Percentiles rank a stretch among this genome's conserved stretches.
Conservation (phyloP, 2,888 invertebrate species). For the Drosophila austrosaltans region DNA sequence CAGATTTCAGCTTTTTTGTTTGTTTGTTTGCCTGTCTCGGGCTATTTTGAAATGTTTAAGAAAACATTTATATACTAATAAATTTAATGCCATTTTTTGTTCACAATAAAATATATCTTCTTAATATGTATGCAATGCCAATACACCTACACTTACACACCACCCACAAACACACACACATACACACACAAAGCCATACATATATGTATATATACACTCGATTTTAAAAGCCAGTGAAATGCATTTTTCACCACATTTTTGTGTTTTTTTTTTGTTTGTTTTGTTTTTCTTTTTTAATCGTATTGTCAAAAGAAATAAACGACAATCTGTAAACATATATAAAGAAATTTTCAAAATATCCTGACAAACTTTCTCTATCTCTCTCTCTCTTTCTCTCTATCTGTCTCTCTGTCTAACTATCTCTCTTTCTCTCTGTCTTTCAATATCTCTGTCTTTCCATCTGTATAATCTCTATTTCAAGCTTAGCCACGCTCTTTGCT, state of each 20-base stretch:
- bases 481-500: constrained; percentile 47
- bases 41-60: constrained; percentile 57
- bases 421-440: constrained; percentile 18
- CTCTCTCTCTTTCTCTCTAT: constrained; percentile 12
- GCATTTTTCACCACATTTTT: constrained; percentile 46
- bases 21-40: constrained; percentile 29
- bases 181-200: background rate
- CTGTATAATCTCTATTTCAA: constrained; percentile 20
- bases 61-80: constrained; percentile 60
- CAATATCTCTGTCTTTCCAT: constrained; percentile 9
- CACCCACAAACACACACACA: background rate
- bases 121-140: constrained; percentile 32
- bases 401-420: constrained; percentile 23
- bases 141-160: constrained; percentile 26
- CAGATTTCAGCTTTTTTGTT: constrained; percentile 4
- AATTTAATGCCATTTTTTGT: constrained; percentile 57
- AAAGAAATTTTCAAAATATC: background rate
- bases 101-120: constrained; percentile 54
- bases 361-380: constrained; percentile 8
- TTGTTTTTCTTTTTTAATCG: background rate
- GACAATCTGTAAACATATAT: background rate
- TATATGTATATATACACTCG: constrained; percentile 3
- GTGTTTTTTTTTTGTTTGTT: background rate
- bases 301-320: background rate
- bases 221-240: constrained; percentile 21